Evolutionary conservation across 2,113 vertebrate genomes (phyloP), one percentile per base, ranked within the genome.

Genomic region (Heterochromis multidens): DNA sequence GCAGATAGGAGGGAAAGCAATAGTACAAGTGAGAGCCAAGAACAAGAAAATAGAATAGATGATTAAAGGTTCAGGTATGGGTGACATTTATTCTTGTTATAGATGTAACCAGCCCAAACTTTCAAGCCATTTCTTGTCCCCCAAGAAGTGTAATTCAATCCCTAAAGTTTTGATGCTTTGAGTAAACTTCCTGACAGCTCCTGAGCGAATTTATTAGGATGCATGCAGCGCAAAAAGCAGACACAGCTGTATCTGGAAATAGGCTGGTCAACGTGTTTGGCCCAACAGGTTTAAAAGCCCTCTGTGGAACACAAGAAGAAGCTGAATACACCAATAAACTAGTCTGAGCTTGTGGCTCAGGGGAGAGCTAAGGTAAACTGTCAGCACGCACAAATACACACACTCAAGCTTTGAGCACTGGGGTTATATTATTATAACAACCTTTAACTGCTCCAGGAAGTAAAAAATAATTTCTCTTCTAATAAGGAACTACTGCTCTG

Each of bases 371-470:
- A 80, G 72, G 49, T 60, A 58, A 70, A 89, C 56, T 56, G 52
- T 77, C 54, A 79, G 87, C 85, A 81, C 43, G 61, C 80, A 79
- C 59, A 81, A 40, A 67, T 62, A 67, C 25, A 87, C 27, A 60
- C 79, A 33, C 83, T 74, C 56, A 37, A 61, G 61, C 81, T 74
- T 43, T 60, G 11, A 84, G 76, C 81, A 70, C 57, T 7, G 17
- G 35, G 59, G 84, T 92, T 92, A 81, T 82, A 88, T 92, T 89
- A 88, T 90, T 92, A 88, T 87, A 92, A 88, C 85, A 85, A 94
- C 84, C 85, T 92, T 91, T 91, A 93, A 93, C 90, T 86, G 87
- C 88, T 88, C 94, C 63, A 76, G 93, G 88, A 95, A 94, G 89
- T 91, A 74, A 85, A 89, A 90, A 88, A 93, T 74, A 86, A 89